phyloP scores from a whole-genome alignment of 2,113 vertebrate species.

The Cyrtonyx montezumae region DNA sequence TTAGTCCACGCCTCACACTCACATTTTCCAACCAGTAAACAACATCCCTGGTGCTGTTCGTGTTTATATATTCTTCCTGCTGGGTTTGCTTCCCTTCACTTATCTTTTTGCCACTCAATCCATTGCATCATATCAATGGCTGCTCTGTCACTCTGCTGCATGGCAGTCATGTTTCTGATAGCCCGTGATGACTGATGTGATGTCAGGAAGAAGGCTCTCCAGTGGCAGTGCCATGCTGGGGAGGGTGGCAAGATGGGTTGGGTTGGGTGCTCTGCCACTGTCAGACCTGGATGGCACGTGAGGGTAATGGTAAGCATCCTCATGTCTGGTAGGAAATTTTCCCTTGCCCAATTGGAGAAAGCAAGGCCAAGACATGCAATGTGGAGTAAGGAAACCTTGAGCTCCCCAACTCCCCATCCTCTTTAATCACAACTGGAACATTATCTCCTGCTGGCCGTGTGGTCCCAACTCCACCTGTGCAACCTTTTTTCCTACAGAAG shows the following conservation, averaged over 20 bases:
- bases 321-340: not conserved
- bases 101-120: not conserved
- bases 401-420: accelerated
- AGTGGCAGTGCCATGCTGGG: accelerated
- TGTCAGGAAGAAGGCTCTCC: not conserved
- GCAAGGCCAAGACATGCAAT: not conserved
- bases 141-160: not conserved
- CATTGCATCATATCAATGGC: not conserved
- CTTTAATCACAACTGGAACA: not conserved
- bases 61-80: not conserved
- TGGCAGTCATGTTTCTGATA: not conserved
- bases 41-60: not conserved
- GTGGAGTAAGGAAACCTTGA: not conserved
- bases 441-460: not conserved
- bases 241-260: accelerated
- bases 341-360: not conserved
- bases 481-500: not conserved
- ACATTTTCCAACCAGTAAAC: not conserved
- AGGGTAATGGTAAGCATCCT: not conserved
- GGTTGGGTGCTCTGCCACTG: not conserved
- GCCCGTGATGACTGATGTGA: accelerated
- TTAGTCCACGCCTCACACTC: not conserved
- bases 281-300: not conserved
- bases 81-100: not conserved
- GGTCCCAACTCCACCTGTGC: not conserved